Evolutionary conservation across 1,140 invertebrate genomes (phyloP), one percentile per base, ranked within the genome.

Genomic region (Caligus rogercresseyi): DNA sequence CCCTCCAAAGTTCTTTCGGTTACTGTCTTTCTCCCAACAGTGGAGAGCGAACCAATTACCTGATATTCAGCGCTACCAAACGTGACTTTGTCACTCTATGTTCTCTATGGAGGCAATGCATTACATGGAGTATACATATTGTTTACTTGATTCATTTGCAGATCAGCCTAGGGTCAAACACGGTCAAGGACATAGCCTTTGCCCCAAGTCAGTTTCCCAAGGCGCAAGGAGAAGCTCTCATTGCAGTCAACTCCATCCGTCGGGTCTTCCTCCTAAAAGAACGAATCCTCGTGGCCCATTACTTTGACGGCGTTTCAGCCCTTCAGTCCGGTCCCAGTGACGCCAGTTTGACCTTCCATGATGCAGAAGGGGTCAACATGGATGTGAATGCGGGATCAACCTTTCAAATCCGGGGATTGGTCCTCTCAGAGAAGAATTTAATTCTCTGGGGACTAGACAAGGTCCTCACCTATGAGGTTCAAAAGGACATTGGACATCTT

Each of bases 261-360:
- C 85, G 84, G 70, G 83, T 90, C 19, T 91, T 83, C 68, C 83
- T 95, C 67, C 75, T 96, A 52, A 80, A 81, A 71, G 86, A 93
- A 69, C 87, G 90, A 72, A 78, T 80, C 53, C 80, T 91, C 68
- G 86, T 81, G 68, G 82, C 81, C 68, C 78, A 78, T 31, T 90
- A 85, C 68, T 81, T 79, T 23, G 79, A 85, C 21, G 78, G 79
- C 25, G 74, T 85, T 58, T 61, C 57, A 31, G 57, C 57, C 2
- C 16, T 60, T 43, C 57, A 60, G n/a, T 25, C 25, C 15, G 21
- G 20, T 31, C 57, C 57, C 57, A 60, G 7, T 2, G 24, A 43
- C 2, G 57, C 25, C 1, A 18, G 16, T 3, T n/a, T 60, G 24
- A 60, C 21, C 16, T 60, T 60, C 43, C 57, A 60, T 43, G 21